phyloP scores from a whole-genome alignment of 1,140 invertebrate species.

The Papilio polyxenes region DNA sequence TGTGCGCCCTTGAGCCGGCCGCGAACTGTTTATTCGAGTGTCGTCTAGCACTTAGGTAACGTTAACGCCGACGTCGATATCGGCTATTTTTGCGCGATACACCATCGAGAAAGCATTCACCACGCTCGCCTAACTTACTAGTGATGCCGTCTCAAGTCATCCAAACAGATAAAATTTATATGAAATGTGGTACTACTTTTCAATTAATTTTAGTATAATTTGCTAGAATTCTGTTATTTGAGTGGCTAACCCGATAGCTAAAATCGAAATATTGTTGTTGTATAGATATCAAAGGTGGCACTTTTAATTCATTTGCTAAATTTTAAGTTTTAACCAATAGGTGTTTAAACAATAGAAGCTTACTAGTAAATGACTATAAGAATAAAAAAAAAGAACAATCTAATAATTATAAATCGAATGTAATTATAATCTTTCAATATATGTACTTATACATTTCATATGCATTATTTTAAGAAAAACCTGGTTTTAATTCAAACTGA shows the following conservation, averaged over 20 bases:
- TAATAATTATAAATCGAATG: neutral
- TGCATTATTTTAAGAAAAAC: neutral
- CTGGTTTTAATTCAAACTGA: neutral
- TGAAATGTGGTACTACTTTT: neutral
- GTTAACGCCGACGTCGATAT: slow-evolving; percentile 74
- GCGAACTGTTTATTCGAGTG: slow-evolving; percentile 74
- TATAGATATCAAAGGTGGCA: too few species aligned
- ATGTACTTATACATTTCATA: too few species aligned
- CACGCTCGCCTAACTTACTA: slow-evolving; percentile 43
- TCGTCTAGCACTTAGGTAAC: slow-evolving; percentile 75
- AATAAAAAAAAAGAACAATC: neutral
- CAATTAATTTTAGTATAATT: too few species aligned
- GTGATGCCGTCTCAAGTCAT: slow-evolving; percentile 27
- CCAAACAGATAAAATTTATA: slow-evolving; percentile 15
- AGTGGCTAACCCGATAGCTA: too few species aligned
- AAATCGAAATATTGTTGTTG: too few species aligned
- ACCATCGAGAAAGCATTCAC: slow-evolving; percentile 57
- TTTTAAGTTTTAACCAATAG: too few species aligned
- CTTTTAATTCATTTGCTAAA: too few species aligned
- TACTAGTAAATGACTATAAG: too few species aligned
- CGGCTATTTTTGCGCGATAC: slow-evolving; percentile 74
- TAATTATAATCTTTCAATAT: neutral
- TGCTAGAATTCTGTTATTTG: too few species aligned
- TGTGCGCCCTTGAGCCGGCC: slow-evolving; percentile 65
- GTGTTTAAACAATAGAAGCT: too few species aligned